Evolutionary conservation across 2,888 invertebrate species (phyloP).

Genomic region (Stenodera caucasica): DNA sequence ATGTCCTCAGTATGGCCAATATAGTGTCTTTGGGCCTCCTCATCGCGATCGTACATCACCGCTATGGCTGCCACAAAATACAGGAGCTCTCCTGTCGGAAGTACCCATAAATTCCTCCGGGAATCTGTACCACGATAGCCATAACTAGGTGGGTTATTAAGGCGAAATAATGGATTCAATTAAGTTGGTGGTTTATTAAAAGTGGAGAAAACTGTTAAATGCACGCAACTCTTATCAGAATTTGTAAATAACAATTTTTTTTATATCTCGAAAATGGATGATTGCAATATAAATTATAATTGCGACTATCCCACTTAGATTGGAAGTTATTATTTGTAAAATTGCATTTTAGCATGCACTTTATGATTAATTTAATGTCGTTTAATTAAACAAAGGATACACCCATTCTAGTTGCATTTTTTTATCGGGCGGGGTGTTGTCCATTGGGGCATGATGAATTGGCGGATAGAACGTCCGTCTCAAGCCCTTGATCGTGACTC

Average conservation of each 20-base stretch:
- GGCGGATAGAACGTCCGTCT: conserved; percentile 86
- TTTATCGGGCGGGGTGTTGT: conserved; percentile 85
- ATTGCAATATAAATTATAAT: too few relatives aligned
- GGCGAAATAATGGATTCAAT: conserved; percentile 36
- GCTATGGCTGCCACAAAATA: conserved; percentile 94
- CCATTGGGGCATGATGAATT: conserved; percentile 79
- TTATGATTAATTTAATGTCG: conserved; percentile 2
- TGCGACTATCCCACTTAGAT: background rate
- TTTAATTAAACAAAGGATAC: conserved; percentile 66
- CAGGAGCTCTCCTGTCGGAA: conserved; percentile 90
- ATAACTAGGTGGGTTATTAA: conserved; percentile 63
- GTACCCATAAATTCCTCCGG: conserved; percentile 85
- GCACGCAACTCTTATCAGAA: background rate
- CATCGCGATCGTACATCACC: conserved; percentile 82
- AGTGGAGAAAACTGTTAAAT: background rate
- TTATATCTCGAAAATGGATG: too few relatives aligned
- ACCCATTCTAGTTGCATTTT: conserved; percentile 92
- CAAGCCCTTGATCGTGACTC: conserved; percentile 80
- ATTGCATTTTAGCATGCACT: conserved; percentile 29
- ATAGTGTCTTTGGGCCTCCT: conserved; percentile 87
- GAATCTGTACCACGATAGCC: conserved; percentile 93
- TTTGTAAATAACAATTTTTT: background rate
- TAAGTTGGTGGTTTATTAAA: conserved; percentile 14
- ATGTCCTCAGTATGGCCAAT: conserved; percentile 92
- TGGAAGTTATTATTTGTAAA: background rate